Base-by-base conservation (phyloP, 2,888 invertebrate genomes). In the Agrochola litura region DNA sequence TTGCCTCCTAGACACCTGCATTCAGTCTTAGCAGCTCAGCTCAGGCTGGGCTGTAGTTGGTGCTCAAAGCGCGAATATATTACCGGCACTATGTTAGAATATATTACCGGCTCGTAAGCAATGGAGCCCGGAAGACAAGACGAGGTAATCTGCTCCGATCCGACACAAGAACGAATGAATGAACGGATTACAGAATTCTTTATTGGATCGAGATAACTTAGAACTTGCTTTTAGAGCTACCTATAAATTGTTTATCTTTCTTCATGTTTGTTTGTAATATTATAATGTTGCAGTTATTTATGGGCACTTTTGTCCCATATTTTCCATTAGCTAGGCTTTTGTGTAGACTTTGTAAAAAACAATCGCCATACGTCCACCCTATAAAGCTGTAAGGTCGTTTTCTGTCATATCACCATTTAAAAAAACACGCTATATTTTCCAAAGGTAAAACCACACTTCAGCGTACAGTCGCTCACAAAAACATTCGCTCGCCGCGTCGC, bases 61-160 rank as follows among this genome's bases (percentile, higher is more conserved):
- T 66, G 61, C 72, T 84, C 73, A 80, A 67, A 84, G 73, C 43
- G 41, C 16, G 68, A 85, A 81, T 85, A 69, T 52, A 81, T 81
- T 81, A 73, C 60, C 43, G 19, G 56, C 41, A 49, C 37, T 6
- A 12, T 14, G 46, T 54, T 14, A 54, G 85, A 81, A 85, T 85
- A 73, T 65, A 69, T 81, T 81, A 74, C 65, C 9, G 10, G 60
- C 22, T 43, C n/a, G 30, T 52, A 75, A 19, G 68, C 49, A 73
- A 60, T 54, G 49, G 25, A 37, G 30, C 49, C 41, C 6, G 14
- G 58, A 43, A 73, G 64, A 81, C 81, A 73, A 73, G 68, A 69
- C 49, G 54, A 54, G 58, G 63, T 73, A 68, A 85, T 85, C 46
- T 30, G 58, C 30, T 19, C 22, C n/a, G 25, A 68, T 1, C 25